Conservation (phyloP, 2,888 invertebrate genomes). For the Cephus sareptanus region DNA sequence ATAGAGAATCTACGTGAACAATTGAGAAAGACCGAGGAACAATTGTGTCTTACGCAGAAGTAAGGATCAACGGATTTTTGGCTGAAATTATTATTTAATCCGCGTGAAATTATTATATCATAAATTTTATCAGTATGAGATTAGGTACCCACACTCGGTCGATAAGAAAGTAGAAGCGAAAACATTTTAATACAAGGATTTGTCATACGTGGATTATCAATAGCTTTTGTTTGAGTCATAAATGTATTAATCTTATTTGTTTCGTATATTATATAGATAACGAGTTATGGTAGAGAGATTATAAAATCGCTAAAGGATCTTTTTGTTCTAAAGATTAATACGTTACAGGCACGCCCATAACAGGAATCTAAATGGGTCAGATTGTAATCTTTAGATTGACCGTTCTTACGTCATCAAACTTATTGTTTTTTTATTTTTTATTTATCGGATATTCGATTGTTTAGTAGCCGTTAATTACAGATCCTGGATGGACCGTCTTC, state of each 20-base stretch:
- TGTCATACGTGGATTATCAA: neutral
- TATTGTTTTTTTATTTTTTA: neutral
- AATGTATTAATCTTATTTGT: neutral
- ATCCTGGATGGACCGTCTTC: conserved; percentile 67
- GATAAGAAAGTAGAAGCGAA: neutral
- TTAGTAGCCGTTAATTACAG: conserved; percentile 48
- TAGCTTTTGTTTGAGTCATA: neutral
- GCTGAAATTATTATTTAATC: neutral
- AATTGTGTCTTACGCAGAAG: conserved; percentile 71
- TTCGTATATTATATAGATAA: neutral
- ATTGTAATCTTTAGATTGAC: neutral
- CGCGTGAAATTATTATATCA: neutral
- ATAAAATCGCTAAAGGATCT: neutral
- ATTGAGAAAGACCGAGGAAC: conserved; percentile 72
- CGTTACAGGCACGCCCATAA: neutral
- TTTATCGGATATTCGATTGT: neutral
- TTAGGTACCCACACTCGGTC: neutral
- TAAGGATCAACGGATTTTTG: conserved; percentile 42
- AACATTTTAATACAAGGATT: neutral
- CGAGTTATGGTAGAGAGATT: neutral
- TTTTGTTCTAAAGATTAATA: neutral
- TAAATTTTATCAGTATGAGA: neutral
- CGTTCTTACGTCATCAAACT: neutral
- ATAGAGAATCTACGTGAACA: conserved; percentile 72
- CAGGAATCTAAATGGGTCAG: neutral